Evolutionary conservation across 1,140 invertebrate genomes (phyloP).

Genomic region (Sitophilus oryzae): DNA sequence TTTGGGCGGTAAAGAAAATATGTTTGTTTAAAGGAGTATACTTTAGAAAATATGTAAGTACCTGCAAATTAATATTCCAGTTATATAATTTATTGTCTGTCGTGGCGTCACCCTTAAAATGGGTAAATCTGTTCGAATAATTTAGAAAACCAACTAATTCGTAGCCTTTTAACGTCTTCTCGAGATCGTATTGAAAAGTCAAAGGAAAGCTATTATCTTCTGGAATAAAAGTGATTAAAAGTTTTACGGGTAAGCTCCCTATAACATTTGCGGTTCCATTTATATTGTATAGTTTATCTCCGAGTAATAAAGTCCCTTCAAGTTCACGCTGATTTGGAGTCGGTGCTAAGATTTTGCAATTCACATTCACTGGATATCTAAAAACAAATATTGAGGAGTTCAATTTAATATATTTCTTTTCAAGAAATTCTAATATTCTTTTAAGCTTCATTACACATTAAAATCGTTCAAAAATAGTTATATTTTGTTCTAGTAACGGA

Average conservation of each 20-base stretch:
- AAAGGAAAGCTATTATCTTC: conserved; percentile 29
- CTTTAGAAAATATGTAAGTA: no score
- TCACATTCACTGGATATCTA: conserved; percentile 31
- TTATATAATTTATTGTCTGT: conserved; percentile 31
- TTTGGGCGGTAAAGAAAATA: conserved; percentile 5
- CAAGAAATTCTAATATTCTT: no score
- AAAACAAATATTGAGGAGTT: conserved; percentile 21
- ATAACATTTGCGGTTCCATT: conserved; percentile 31
- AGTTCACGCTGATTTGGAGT: conserved; percentile 17
- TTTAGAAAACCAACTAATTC: conserved; percentile 27
- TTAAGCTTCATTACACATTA: no score
- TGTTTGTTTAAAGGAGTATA: no score
- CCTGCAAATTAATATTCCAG: conserved; percentile 37
- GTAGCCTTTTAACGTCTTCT: conserved; percentile 27
- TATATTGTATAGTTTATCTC: conserved; percentile 32
- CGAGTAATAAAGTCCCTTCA: conserved; percentile 31
- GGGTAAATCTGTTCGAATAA: conserved; percentile 29
- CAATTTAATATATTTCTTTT: no score
- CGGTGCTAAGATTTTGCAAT: conserved; percentile 24
- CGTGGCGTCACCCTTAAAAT: conserved; percentile 27
- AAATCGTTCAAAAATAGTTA: no score
- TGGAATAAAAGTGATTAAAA: conserved; percentile 34
- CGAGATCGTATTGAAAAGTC: conserved; percentile 29
- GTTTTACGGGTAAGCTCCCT: conserved; percentile 29
- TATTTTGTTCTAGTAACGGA: no score